Evolutionary conservation across 2,797 vertebrate species (phyloP).

Genomic region (Thamnophis elegans): DNA sequence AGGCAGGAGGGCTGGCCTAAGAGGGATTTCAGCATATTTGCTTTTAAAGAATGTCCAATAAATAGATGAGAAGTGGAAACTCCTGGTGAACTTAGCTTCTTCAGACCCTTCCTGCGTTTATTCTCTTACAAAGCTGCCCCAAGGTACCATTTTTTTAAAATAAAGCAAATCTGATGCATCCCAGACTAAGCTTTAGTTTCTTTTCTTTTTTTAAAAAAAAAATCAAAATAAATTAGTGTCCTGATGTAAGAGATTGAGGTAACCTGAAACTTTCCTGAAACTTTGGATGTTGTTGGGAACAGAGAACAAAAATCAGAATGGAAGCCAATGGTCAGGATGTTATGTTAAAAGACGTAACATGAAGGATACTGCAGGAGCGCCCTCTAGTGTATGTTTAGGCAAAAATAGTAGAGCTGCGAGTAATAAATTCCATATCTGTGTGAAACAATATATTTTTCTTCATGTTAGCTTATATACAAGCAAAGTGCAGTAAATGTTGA

Average conservation of each 20-base stretch:
- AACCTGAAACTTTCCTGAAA: background rate
- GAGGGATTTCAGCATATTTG: background rate
- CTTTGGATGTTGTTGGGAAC: background rate
- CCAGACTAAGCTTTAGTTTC: background rate
- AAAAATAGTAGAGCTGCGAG: background rate
- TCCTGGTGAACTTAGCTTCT: background rate
- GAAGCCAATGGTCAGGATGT: background rate
- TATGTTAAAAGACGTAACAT: fast-evolving
- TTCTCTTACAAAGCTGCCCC: background rate
- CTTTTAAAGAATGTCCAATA: background rate
- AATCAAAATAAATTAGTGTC: background rate
- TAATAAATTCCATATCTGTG: background rate
- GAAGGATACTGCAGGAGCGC: background rate
- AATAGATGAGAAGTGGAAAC: background rate
- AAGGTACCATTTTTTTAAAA: background rate
- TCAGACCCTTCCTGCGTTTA: background rate
- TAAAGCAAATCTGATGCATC: background rate
- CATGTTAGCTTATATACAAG: background rate
- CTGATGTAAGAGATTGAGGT: background rate
- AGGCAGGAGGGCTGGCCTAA: background rate
- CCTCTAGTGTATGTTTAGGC: conserved; percentile 31
- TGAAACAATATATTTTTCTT: background rate
- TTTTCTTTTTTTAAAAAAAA: no score
- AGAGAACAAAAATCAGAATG: background rate
- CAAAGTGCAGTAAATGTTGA: background rate